Evolutionary conservation across 2,888 invertebrate genomes (phyloP), one percentile per base, ranked within the genome.

Genomic region (Blastobasis adustella): DNA sequence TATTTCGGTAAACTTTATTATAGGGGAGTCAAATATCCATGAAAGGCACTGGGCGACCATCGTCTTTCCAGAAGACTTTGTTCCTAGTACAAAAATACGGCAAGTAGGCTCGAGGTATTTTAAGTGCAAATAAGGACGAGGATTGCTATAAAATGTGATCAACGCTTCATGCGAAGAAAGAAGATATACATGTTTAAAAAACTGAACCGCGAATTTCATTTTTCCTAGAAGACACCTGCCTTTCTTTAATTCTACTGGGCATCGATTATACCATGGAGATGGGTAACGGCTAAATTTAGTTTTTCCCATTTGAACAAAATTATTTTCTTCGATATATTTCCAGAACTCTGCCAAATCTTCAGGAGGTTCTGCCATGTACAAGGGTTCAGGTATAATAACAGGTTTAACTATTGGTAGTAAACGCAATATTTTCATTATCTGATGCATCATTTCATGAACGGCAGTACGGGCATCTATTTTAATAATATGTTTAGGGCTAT

Each of bases 121-220:
- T 5, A 90, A 71, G 54, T 90, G 71, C 9, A 93, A 72, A 72
- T 85, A 93, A 1, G 90, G 89, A 10, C 91, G 79, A 6, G 93
- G 93, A 72, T 93, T 92, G 64, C 80, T 81, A 57, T 85, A 80
- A 71, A 93, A 93, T 46, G 76, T 69, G 47, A 87, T 66, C 66
- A 89, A 81, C 40, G 89, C 80, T 40, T 89, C 76, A 47, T 84
- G 67, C 37, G 91, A 88, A 23, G 90, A 86, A 47, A 92, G 67
- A 47, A 93, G 82, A 66, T 89, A 93, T 4, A 93, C 80, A 64
- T 90, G 90, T 68, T 91, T 91, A 68, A 92, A 85, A 61, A 92
- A 92, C 41, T 83, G 78, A 1, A 92, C 90, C 0, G 91, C 89
- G 60, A 82, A 87, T 68, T 90, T 89, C 0, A 90, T 72, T 49